Evolutionary conservation across 2,797 vertebrate species (phyloP).

Genomic region (Euthynnus affinis): DNA sequence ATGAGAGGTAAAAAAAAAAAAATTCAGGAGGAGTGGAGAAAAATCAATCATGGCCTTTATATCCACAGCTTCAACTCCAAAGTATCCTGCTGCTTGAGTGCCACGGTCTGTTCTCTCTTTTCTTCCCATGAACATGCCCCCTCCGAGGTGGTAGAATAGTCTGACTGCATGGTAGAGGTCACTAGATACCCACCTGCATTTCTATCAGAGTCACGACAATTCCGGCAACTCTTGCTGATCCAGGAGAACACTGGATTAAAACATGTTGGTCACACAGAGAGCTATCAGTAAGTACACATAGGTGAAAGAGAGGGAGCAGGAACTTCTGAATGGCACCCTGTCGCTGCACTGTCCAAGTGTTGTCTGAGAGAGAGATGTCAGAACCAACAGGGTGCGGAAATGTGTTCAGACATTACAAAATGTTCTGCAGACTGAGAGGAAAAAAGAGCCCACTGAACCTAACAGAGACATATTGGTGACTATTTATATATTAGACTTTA

Average conservation of each 20-base stretch:
- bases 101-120: conserved; percentile 71
- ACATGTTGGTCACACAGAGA: conserved; percentile 49
- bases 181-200: conserved; percentile 61
- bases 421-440: conserved; percentile 19
- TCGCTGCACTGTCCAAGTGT: conserved; percentile 45
- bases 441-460: neutral
- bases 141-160: conserved; percentile 77
- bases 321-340: conserved; percentile 59
- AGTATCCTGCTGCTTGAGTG: conserved; percentile 82
- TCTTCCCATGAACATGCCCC: conserved; percentile 77
- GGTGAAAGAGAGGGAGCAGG: conserved; percentile 27
- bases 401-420: conserved; percentile 48
- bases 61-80: conserved; percentile 73
- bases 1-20: conserved; percentile 56
- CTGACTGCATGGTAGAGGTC: conserved; percentile 77
- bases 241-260: conserved; percentile 46
- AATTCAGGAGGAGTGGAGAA: conserved; percentile 41
- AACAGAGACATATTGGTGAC: neutral
- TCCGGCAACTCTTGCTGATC: conserved; percentile 23
- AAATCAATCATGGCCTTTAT: conserved; percentile 84
- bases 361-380: conserved; percentile 3
- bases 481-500: neutral
- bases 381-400: conserved; percentile 36
- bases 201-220: conserved; percentile 45
- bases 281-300: conserved; percentile 14